Evolutionary conservation across 2,113 vertebrate species (phyloP).

Genomic region (Rhipidura dahli): DNA sequence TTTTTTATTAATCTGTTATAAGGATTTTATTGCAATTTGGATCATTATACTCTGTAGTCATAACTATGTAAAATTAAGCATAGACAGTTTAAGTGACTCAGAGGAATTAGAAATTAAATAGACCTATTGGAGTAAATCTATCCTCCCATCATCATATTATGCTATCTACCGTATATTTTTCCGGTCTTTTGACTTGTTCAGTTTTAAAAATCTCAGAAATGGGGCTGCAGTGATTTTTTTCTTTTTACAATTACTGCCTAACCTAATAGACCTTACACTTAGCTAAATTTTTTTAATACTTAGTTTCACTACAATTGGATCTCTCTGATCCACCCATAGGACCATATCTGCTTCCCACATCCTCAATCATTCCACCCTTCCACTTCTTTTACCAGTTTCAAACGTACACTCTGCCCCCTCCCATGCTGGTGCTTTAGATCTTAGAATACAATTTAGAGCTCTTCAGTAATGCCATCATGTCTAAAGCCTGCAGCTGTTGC

Average conservation of each 20-base stretch:
- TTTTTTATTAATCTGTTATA: neutral
- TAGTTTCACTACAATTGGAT: neutral
- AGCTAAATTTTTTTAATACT: neutral
- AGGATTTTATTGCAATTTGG: constrained; percentile 41
- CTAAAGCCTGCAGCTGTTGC: neutral
- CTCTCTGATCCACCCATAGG: neutral
- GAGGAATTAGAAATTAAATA: constrained; percentile 15
- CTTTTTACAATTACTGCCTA: neutral
- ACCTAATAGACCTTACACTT: neutral
- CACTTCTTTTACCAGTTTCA: neutral
- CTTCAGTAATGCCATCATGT: neutral
- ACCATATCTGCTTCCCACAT: accelerated
- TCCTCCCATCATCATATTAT: neutral
- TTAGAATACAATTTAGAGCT: neutral
- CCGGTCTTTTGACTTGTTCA: neutral
- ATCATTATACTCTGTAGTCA: constrained; percentile 26
- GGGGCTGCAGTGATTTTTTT: neutral
- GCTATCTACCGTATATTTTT: constrained; percentile 17
- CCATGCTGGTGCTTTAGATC: neutral
- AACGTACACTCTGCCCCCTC: neutral
- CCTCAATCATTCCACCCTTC: neutral
- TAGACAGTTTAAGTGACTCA: constrained; percentile 3
- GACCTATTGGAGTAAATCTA: neutral
- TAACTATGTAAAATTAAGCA: constrained; percentile 60
- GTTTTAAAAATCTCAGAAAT: constrained; percentile 14